These are phyloP conservation scores for Apteryx owenii DNA, from an alignment of 2,113 vertebrate species.

Conservation along the genomic window DNA sequence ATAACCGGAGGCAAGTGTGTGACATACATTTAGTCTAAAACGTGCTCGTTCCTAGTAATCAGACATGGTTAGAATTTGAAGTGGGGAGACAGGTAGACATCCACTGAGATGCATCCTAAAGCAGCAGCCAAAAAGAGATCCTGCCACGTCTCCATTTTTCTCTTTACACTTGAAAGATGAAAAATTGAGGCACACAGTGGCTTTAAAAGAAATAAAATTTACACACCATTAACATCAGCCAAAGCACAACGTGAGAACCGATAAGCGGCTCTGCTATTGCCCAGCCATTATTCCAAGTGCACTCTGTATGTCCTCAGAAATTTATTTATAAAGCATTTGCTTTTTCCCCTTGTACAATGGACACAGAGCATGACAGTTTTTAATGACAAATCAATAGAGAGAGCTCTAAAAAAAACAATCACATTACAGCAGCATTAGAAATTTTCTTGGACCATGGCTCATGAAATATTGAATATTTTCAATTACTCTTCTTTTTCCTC, in stretches of 20 bases:
- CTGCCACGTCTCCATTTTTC: background rate
- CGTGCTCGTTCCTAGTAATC: fast-evolving
- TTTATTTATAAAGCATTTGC: background rate
- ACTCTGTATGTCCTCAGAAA: background rate
- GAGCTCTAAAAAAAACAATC: background rate
- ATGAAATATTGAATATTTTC: background rate
- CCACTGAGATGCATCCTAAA: background rate
- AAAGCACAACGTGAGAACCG: fast-evolving
- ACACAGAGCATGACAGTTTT: background rate
- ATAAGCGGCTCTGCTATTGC: background rate
- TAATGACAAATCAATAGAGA: constrained; percentile 38
- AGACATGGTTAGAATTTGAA: background rate
- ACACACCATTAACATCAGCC: background rate
- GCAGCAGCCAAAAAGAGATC: background rate
- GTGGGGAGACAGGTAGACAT: background rate
- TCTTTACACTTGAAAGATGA: background rate
- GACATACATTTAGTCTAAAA: background rate
- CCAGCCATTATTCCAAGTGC: background rate
- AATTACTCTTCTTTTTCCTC: background rate
- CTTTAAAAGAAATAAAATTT: background rate
- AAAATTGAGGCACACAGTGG: background rate
- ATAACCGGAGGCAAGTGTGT: background rate
- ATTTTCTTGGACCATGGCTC: background rate
- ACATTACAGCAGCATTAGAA: background rate
- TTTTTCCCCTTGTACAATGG: background rate